Percentiles rank a stretch among this genome's conserved stretches.
These are phyloP conservation scores for Okamejei kenojei DNA, from an alignment of 2,797 vertebrate genomes.

Conservation along the genomic window DNA sequence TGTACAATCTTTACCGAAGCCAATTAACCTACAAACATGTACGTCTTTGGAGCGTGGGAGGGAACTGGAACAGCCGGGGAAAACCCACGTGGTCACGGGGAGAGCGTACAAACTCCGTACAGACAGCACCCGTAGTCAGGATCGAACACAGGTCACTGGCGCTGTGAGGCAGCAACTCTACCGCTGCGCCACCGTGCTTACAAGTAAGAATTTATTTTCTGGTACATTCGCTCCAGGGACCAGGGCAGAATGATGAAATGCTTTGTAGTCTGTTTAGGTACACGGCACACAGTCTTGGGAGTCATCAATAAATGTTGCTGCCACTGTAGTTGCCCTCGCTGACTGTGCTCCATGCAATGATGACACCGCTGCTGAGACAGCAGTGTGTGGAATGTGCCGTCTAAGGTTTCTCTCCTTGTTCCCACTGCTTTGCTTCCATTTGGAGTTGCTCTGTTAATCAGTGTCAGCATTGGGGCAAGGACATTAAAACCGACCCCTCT, in stretches of 20 bases:
- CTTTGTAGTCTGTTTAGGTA: neutral
- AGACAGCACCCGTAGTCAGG: too few species aligned
- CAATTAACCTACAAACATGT: too few species aligned
- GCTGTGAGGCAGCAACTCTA: too few species aligned
- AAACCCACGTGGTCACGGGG: too few species aligned
- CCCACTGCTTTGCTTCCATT: neutral
- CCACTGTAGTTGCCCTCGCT: neutral
- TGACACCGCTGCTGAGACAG: neutral
- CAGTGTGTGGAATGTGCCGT: neutral
- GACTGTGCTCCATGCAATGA: neutral
- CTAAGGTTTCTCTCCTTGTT: neutral
- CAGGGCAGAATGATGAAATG: neutral
- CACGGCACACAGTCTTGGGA: neutral
- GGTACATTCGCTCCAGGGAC: neutral
- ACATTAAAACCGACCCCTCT: neutral
- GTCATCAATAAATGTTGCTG: neutral
- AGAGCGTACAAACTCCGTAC: too few species aligned
- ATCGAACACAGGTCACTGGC: too few species aligned
- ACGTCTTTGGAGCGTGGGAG: too few species aligned
- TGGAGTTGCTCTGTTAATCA: neutral
- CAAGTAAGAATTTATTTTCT: too few species aligned
- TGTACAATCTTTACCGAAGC: too few species aligned
- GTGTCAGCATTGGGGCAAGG: neutral
- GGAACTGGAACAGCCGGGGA: too few species aligned
- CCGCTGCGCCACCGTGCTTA: too few species aligned